Evolutionary conservation across 2,113 vertebrate species (phyloP), one percentile per base, ranked within the genome.

Genomic region (Cisticola juncidis): DNA sequence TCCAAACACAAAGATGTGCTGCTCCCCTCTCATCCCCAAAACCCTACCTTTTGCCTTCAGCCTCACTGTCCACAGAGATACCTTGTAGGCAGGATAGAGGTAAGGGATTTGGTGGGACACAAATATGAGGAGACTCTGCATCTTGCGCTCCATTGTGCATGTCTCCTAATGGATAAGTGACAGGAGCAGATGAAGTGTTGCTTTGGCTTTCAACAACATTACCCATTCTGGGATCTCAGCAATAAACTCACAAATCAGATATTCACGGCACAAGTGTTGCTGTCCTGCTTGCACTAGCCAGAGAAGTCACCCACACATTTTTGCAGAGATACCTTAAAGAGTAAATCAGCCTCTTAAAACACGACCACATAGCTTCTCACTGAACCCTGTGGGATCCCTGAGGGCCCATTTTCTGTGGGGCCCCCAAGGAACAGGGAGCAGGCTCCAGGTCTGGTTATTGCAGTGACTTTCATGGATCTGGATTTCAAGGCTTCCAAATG

Each of bases 111-210:
- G 61, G 28, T 12, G 38, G 62, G 71, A 84, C 50, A 42, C 42
- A 65, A 17, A 26, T 60, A 51, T 1, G 66, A 73, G 35, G 28
- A 86, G 42, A 54, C 4, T 17, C 22, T 71, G 36, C 45, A 35
- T 76, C 50, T 79, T 85, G 61, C 0, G 0, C 38, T 78, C 61
- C 1, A 0, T 36, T 48, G 6, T 69, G 42, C 5, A 1, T 0
- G 0, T 79, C 42, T 87, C 71, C 51, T 56, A 45, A 23, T 1
- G 11, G n/a, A 33, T 36, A 38, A 71, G 40, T 77, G 78, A 54
- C 58, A 66, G 78, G 21, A 80, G 62, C 66, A 79, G 81, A 53
- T 69, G 22, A 81, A 79, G 29, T 45, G 47, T 86, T 9, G 9
- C 57, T 72, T 61, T 88, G 86, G 19, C 72, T 74, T 66, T 86